Conservation (phyloP, 1,140 invertebrate species). For the Megalopta genalis region DNA sequence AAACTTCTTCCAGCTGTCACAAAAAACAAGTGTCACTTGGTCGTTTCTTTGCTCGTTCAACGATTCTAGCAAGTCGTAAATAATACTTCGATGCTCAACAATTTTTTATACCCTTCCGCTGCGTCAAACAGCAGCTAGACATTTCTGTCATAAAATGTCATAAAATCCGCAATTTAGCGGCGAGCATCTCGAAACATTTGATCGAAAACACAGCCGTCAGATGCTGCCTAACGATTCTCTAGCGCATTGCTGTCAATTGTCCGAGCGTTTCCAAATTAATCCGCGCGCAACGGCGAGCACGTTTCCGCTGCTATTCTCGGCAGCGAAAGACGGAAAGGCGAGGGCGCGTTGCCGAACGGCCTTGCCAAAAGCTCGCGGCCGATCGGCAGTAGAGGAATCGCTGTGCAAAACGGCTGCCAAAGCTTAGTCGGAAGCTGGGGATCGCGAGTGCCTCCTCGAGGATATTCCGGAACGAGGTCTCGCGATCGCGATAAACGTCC, state of each 20-base stretch:
- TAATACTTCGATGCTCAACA: too few species aligned
- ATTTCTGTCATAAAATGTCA: too few species aligned
- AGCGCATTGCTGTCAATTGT: not conserved
- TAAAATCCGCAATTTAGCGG: too few species aligned
- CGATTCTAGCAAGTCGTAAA: too few species aligned
- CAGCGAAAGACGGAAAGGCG: constrained; percentile 43
- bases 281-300: not conserved
- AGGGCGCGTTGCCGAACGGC: constrained; percentile 46
- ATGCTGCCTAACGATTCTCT: too few species aligned
- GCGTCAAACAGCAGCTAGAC: too few species aligned
- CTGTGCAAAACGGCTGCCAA: constrained; percentile 40
- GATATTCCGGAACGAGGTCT: constrained; percentile 38
- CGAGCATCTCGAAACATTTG: too few species aligned
- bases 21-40: too few species aligned
- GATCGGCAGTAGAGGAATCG: constrained; percentile 52
- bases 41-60: too few species aligned
- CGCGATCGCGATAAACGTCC: constrained; percentile 5
- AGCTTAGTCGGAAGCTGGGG: constrained; percentile 18
- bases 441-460: not conserved
- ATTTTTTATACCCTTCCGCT: too few species aligned
- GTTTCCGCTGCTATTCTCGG: constrained; percentile 48
- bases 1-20: too few species aligned
- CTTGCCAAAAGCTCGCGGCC: constrained; percentile 38
- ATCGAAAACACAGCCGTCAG: too few species aligned
- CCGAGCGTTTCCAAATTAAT: constrained; percentile 14